phyloP scores from a whole-genome alignment of 2,888 invertebrate species.

The Drosophila koepferae region DNA sequence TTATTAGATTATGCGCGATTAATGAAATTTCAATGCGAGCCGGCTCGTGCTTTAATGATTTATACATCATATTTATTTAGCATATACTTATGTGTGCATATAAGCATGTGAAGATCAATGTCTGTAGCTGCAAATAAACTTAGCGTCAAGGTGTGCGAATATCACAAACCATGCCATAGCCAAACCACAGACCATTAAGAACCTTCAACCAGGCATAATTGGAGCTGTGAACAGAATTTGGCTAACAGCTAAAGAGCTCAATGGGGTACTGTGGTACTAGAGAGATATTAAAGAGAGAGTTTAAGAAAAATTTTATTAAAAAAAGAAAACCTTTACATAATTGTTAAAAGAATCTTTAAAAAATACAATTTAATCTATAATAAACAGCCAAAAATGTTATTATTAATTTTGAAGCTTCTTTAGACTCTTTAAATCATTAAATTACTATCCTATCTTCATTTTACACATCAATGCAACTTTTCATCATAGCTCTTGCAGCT shows the following conservation, averaged over 20 bases:
- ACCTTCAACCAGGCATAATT: constrained; percentile 48
- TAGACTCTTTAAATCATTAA: neutral
- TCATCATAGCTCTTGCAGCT: neutral
- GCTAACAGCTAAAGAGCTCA: neutral
- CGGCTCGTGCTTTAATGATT: constrained; percentile 40
- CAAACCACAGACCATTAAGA: constrained; percentile 29
- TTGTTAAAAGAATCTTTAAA: neutral
- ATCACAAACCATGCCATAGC: constrained; percentile 31
- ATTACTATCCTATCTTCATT: neutral
- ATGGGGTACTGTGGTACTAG: neutral
- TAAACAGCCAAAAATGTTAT: too few relatives aligned
- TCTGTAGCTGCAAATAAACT: constrained; percentile 25
- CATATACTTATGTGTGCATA: constrained; percentile 1
- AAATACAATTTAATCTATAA: neutral
- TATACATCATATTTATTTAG: constrained; percentile 8
- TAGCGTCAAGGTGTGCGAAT: constrained; percentile 17
- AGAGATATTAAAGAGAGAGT: neutral
- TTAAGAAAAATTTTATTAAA: neutral
- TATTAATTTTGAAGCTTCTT: neutral
- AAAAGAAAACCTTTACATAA: too few relatives aligned
- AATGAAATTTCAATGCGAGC: constrained; percentile 63
- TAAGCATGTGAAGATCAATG: constrained; percentile 48
- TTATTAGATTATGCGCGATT: constrained; percentile 66
- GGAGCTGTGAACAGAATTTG: constrained; percentile 19
- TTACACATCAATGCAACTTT: neutral